phyloP scores from a whole-genome alignment of 2,113 vertebrate genomes.

The Spheniscus mendiculus region DNA sequence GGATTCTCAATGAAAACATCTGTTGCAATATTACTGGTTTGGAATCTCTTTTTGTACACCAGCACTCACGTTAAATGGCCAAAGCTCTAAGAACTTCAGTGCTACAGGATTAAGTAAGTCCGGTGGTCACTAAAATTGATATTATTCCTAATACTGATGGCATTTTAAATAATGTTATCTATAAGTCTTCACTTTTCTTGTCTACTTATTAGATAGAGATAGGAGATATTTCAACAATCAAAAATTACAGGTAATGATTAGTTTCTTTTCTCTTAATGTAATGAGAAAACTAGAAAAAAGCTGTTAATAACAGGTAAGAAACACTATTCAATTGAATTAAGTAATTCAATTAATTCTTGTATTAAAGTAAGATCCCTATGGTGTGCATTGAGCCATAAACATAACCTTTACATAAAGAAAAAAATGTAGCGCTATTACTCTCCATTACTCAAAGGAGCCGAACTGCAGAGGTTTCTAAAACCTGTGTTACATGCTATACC shows the following conservation, averaged over 20 bases:
- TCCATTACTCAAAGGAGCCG: neutral
- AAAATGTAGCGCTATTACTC: neutral
- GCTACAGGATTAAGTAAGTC: neutral
- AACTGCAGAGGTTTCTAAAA: neutral
- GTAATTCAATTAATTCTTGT: neutral
- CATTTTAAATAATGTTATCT: neutral
- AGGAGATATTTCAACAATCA: neutral
- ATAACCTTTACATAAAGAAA: neutral
- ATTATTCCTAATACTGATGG: neutral
- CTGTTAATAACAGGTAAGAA: neutral
- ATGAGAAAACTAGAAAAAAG: neutral
- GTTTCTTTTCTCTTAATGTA: neutral
- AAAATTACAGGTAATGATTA: neutral
- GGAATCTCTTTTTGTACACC: neutral
- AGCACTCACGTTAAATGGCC: neutral
- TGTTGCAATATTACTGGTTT: neutral
- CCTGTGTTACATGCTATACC: neutral
- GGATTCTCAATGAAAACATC: neutral
- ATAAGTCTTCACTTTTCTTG: neutral
- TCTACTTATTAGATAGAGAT: neutral
- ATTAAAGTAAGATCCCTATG: neutral
- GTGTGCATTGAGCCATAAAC: neutral
- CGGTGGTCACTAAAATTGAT: neutral
- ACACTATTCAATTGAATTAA: neutral
- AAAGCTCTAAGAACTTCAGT: neutral